Base-by-base conservation (phyloP, 1,140 invertebrate genomes). In the Ceratina calcarata region DNA sequence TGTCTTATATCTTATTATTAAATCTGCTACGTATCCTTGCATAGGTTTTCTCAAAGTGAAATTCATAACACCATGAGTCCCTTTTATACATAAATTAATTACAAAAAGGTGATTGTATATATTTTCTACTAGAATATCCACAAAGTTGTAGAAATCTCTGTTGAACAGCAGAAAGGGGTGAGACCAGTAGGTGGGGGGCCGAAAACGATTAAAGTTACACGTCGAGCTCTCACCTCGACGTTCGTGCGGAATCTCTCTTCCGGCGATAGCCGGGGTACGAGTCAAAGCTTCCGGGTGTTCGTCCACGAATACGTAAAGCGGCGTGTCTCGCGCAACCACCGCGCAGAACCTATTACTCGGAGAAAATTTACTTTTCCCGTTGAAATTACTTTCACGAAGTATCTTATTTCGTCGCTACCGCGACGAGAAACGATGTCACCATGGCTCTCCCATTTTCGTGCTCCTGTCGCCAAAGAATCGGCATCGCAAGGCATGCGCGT, bases 311-410 rank as follows among this genome's bases (percentile, higher is more conserved):
- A 81, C 73, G 72, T 83, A 62, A 57, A 84, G 51, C 60, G 16
- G 22, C 68, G 70, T 69, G 22, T 8, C 51, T 65, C 66, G 79
- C 70, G 66, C 74, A 62, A 64, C 55, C 27, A 58, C 37, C 20
- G 62, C 57, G 64, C 74, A 66, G 80, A 86, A 88, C 64, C 87
- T 88, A 89, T 89, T 88, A 89, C 85, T 85, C 74, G 73, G 62
- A 70, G 85, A 84, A 89, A 87, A 89, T 81, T 89, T 89, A 88
- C 85, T 89, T 88, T 87, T 83, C 78, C 73, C 81, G 73, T 53
- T 74, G 74, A 88, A 89, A 89, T 88, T 89, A 88, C 85, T 87
- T 87, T 78, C 64, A 72, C 77, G 80, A 86, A 87, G 86, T 87
- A 88, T 88, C 88, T 88, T 86, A 88, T 88, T 87, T 88, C 85